phyloP scores from a whole-genome alignment of 2,888 invertebrate species.

The Quadroppia sp. region DNA sequence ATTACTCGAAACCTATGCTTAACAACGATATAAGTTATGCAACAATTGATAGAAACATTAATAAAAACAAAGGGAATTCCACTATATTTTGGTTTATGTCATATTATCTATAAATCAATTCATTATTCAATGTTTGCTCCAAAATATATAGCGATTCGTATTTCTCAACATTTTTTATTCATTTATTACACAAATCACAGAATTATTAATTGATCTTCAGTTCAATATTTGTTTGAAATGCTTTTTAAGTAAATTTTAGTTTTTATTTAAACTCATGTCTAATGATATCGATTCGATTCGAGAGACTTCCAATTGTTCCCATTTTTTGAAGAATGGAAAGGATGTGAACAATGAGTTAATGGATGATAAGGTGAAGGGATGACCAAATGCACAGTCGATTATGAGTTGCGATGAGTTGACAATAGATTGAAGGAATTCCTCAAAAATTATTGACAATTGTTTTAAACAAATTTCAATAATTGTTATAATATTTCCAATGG shows the following conservation, averaged over 20 bases:
- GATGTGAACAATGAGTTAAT: neutral
- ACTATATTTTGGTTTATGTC: neutral
- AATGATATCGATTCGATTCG: conserved; percentile 20
- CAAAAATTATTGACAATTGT: neutral
- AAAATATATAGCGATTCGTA: conserved; percentile 14
- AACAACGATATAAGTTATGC: conserved; percentile 34
- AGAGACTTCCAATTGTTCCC: conserved; percentile 37
- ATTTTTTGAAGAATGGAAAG: conserved; percentile 3
- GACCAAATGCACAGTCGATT: neutral
- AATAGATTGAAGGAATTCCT: conserved; percentile 1
- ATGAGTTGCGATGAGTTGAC: neutral
- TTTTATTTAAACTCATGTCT: conserved; percentile 21
- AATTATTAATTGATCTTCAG: conserved; percentile 30
- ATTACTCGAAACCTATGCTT: conserved; percentile 15
- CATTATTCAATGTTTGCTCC: conserved; percentile 22
- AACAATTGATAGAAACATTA: no score
- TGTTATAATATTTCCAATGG: conserved; percentile 21
- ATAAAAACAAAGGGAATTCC: conserved; percentile 29
- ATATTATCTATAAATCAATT: conserved; percentile 6
- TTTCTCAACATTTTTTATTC: conserved; percentile 14
- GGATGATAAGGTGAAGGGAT: conserved; percentile 8
- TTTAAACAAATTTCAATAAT: neutral
- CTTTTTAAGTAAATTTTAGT: neutral
- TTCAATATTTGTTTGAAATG: neutral
- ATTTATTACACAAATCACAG: conserved; percentile 37